phyloP scores from a whole-genome alignment of 2,113 vertebrate species.

The Triplophysa rosa region DNA sequence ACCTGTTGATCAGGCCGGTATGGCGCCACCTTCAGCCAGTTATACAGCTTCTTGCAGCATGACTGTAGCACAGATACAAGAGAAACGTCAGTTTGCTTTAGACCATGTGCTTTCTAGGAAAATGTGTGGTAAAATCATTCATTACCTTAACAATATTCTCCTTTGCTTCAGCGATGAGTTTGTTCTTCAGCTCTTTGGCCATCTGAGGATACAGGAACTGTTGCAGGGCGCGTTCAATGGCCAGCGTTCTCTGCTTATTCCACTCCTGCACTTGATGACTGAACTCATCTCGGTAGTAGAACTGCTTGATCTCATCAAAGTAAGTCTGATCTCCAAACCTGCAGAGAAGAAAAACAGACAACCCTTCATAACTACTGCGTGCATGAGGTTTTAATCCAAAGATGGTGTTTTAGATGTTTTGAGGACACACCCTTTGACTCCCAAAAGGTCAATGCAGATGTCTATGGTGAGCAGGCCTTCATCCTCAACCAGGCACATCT shows the following conservation, averaged over 20 bases:
- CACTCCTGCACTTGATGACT: conserved; percentile 99
- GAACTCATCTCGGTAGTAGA: conserved; percentile 99
- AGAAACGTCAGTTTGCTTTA: neutral
- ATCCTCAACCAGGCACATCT: conserved; percentile 92
- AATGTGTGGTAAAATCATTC: neutral
- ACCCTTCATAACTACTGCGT: neutral
- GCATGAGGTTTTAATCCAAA: neutral
- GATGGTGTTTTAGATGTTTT: neutral
- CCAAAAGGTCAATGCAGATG: conserved; percentile 95
- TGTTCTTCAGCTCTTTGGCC: conserved; percentile 96
- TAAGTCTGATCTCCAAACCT: conserved; percentile 96
- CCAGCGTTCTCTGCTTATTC: conserved; percentile 94
- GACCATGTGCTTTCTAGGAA: neutral
- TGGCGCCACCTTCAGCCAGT: conserved; percentile 92
- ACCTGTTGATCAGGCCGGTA: conserved; percentile 95
- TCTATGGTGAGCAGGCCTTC: conserved; percentile 89
- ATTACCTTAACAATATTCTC: conserved; percentile 92
- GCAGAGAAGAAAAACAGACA: neutral
- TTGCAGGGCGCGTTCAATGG: conserved; percentile 89
- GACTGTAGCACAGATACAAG: conserved; percentile 68
- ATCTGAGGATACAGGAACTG: conserved; percentile 98
- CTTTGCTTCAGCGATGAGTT: conserved; percentile 91
- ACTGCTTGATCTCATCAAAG: conserved; percentile 98
- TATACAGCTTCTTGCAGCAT: conserved; percentile 94
- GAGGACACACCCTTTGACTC: conserved; percentile 84